phyloP scores from a whole-genome alignment of 2,113 vertebrate species.

The Porphyrio hochstetteri region DNA sequence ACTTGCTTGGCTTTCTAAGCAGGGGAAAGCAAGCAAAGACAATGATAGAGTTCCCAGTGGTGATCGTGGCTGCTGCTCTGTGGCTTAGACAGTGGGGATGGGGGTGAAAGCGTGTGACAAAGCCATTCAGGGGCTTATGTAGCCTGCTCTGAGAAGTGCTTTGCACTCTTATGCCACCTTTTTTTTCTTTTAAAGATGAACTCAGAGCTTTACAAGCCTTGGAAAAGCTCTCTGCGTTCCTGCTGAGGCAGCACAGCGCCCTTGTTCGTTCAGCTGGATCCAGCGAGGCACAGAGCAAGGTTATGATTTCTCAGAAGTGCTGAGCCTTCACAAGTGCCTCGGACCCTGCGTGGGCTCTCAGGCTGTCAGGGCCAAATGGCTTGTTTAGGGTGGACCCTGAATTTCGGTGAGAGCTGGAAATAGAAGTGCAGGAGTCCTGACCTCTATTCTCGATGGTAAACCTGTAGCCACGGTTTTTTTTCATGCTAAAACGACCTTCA shows the following conservation, averaged over 20 bases:
- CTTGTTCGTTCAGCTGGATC: not conserved
- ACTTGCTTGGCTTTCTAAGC: not conserved
- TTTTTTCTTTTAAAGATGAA: not conserved
- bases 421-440: not conserved
- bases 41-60: not conserved
- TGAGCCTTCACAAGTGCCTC: not conserved
- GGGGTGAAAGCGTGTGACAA: not conserved
- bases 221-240: not conserved
- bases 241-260: not conserved
- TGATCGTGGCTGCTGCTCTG: fast-evolving
- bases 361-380: not conserved
- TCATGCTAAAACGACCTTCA: not conserved
- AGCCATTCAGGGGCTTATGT: not conserved
- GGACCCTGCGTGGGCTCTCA: not conserved
- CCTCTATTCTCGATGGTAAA: not conserved
- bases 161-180: not conserved
- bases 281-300: not conserved
- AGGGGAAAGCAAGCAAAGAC: not conserved
- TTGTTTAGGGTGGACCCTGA: not conserved
- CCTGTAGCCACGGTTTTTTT: fast-evolving
- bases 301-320: not conserved
- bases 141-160: not conserved
- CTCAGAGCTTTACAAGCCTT: not conserved
- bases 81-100: not conserved
- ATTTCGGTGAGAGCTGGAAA: not conserved